Conservation (phyloP, 1,140 invertebrate genomes). For the Adoxophyes honmai region DNA sequence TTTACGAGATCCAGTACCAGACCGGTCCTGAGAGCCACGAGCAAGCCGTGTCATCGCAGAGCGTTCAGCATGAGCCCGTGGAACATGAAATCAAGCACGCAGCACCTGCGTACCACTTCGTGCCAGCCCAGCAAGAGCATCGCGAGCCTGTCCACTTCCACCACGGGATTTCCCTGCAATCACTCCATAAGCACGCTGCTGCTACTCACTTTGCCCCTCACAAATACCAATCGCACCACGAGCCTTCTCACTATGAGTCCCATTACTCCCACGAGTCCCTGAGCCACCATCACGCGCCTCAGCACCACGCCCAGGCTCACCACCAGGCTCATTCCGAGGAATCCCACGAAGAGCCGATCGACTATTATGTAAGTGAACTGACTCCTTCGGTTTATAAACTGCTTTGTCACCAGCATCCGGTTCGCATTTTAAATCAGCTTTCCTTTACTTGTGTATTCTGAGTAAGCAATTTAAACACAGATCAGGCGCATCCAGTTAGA, state of each 20-base stretch:
- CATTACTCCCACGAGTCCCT: neutral
- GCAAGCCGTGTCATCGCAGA: constrained; percentile 45
- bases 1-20: constrained; percentile 43
- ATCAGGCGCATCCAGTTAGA: constrained; percentile 30
- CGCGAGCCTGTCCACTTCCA: constrained; percentile 28
- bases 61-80: constrained; percentile 41
- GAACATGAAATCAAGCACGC: constrained; percentile 45
- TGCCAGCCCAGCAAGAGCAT: constrained; percentile 33
- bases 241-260: constrained; percentile 17
- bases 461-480: constrained; percentile 46
- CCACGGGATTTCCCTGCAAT: constrained; percentile 24
- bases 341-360: constrained; percentile 59
- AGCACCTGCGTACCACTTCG: constrained; percentile 35
- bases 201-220: constrained; percentile 23
- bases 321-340: constrained; percentile 27
- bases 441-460: constrained; percentile 54
- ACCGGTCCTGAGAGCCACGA: constrained; percentile 26
- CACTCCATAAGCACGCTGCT: constrained; percentile 22
- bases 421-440: constrained; percentile 47
- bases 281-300: constrained; percentile 32
- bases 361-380: constrained; percentile 67
- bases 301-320: constrained; percentile 33
- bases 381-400: constrained; percentile 33
- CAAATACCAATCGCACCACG: constrained; percentile 30
- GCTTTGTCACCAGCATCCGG: constrained; percentile 43